These are phyloP conservation scores for Agapornis roseicollis DNA, from an alignment of 2,113 vertebrate species.

Conservation along the genomic window DNA sequence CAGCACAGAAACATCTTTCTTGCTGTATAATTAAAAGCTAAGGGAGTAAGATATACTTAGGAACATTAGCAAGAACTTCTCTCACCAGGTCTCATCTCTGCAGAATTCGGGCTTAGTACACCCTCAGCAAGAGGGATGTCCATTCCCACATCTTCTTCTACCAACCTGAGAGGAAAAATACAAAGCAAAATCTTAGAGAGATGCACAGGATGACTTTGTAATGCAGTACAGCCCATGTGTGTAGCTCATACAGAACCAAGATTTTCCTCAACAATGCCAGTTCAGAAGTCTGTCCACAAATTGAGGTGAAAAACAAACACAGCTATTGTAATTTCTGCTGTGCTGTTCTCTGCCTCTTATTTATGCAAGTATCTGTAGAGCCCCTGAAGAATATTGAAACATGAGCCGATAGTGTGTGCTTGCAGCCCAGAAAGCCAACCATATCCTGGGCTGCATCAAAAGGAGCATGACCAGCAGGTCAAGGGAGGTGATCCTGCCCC, in stretches of 20 bases:
- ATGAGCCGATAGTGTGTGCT: neutral
- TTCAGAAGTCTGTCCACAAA: neutral
- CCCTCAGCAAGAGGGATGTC: conserved; percentile 78
- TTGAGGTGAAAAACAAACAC: neutral
- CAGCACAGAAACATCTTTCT: conserved; percentile 31
- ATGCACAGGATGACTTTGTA: neutral
- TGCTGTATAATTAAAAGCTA: conserved; percentile 40
- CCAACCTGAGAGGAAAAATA: conserved; percentile 69
- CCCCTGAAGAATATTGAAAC: neutral
- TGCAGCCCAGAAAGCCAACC: neutral
- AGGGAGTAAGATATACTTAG: neutral
- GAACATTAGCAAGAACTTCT: neutral
- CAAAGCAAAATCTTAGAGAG: neutral
- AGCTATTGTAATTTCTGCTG: neutral
- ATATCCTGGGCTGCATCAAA: neutral
- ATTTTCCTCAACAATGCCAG: neutral
- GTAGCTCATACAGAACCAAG: neutral
- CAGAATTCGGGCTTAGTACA: conserved; percentile 64
- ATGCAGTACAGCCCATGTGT: neutral
- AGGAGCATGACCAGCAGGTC: fast-evolving
- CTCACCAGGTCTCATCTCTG: conserved; percentile 88
- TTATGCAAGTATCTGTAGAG: neutral
- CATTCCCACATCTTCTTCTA: conserved; percentile 83
- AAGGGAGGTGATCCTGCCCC: no score
- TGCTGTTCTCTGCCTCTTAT: neutral